Percentiles rank a stretch among this genome's conserved stretches.
Evolutionary conservation across 2,888 invertebrate genomes (phyloP).

Genomic region (Caenorhabditis parvicauda): DNA sequence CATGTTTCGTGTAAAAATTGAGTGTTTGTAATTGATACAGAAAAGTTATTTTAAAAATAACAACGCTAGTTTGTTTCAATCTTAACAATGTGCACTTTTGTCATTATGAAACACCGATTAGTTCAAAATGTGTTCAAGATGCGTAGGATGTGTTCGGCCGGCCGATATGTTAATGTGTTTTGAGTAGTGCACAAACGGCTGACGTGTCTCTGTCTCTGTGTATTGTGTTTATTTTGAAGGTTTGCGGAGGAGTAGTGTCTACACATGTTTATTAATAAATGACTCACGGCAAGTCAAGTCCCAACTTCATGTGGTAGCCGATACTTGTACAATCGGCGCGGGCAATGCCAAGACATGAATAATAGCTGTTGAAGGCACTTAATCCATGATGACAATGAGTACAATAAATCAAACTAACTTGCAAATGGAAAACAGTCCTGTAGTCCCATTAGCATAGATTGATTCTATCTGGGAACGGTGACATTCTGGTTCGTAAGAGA

Average conservation of each 20-base stretch:
- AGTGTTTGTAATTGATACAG: no score
- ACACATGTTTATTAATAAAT: background rate
- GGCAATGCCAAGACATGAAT: conserved; percentile 27
- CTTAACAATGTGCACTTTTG: no score
- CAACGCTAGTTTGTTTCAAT: no score
- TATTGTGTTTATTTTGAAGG: no score
- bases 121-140: no score
- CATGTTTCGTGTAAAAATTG: background rate
- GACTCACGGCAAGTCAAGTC: conserved; percentile 17
- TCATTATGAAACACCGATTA: no score
- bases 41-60: no score
- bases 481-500: conserved; percentile 31
- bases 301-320: conserved; percentile 23
- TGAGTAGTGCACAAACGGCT: no score
- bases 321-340: conserved; percentile 22
- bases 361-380: conserved; percentile 28
- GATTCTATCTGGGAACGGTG: conserved; percentile 31
- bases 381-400: background rate
- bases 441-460: conserved; percentile 26
- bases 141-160: no score
- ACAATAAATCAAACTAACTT: conserved; percentile 9
- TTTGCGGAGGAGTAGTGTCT: no score
- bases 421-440: conserved; percentile 29
- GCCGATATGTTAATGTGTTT: no score
- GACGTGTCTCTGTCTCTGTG: no score